Base-by-base conservation (phyloP, 2,113 vertebrate species). In the Xiphias gladius region DNA sequence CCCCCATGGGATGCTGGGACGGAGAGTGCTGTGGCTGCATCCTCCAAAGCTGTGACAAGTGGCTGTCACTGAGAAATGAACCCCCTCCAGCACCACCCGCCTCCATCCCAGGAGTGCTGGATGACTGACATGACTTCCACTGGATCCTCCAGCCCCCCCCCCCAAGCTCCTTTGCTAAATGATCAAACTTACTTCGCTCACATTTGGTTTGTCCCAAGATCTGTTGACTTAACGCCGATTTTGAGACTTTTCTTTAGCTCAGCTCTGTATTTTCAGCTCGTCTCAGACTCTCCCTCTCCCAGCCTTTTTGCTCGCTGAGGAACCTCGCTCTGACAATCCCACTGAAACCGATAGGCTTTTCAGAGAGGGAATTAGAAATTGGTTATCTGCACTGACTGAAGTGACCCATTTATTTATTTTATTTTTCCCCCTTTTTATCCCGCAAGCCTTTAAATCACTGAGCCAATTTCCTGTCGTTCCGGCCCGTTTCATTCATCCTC, bases 1-100 rank as follows among this genome's bases (percentile, higher is more conserved):
- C 52, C 16, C 65, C 30, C 0, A 24, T 3, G 24, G 82, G 89
- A 88, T 59, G 39, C 32, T 24, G 22, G 74, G 81, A 84, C 55
- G 46, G 65, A 83, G 65, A 87, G 63, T 79, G 80, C 72, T 79
- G 68, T 41, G 61, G 63, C 88, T 84, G 82, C 77, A 88, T 74
- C 85, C 24, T 76, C 79, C 75, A 32, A 30, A 83, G 85, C 83
- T 86, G 76, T 91, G 92, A 92, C 91, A 84, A 87, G 90, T 69
- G 55, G 37, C 92, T 89, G 89, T 85, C 90, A 92, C 75, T 55
- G 48, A 39, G 59, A 80, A 58, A 82, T 54, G 72, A 54, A 16
- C 35, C 71, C 32, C 35, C 22, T 50, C 52, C 54, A 1, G 50
- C 43, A 11, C 66, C 19, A 6, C 61, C 57, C 46, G 24, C 48